Conservation (phyloP, 2,797 vertebrate species). For the Leuciscus waleckii region DNA sequence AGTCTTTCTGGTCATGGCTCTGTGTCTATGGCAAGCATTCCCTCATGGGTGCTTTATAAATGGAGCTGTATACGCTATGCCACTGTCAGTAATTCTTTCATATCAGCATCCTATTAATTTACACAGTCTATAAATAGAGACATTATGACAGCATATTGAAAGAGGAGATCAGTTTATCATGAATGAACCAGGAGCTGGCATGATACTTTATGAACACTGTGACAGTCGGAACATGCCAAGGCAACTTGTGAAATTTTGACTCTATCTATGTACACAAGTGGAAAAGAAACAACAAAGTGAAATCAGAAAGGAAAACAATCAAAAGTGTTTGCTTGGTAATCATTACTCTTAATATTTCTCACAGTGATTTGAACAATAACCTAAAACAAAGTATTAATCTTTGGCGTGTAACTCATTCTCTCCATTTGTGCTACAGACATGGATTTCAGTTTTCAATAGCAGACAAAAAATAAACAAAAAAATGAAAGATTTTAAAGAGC, state of each 20-base stretch:
- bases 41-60: slow-evolving; percentile 21
- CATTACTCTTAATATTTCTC: neutral
- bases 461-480: neutral
- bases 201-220: slow-evolving; percentile 8
- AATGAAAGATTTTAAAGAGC: neutral
- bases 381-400: neutral
- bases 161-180: slow-evolving; percentile 32
- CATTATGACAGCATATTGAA: slow-evolving; percentile 35
- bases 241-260: slow-evolving; percentile 9
- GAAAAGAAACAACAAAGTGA: neutral
- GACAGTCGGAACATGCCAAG: neutral
- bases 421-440: neutral
- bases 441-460: neutral
- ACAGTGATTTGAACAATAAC: neutral
- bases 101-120: slow-evolving; percentile 45
- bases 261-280: neutral
- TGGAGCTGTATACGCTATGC: slow-evolving; percentile 13
- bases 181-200: slow-evolving; percentile 25
- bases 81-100: slow-evolving; percentile 34
- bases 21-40: slow-evolving; percentile 5
- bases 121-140: slow-evolving; percentile 55
- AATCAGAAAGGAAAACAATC: neutral
- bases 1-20: slow-evolving; percentile 29
- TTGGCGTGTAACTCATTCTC: neutral
- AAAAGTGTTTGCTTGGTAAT: neutral